Conservation (phyloP, 1,140 invertebrate species). For the Atta texana region DNA sequence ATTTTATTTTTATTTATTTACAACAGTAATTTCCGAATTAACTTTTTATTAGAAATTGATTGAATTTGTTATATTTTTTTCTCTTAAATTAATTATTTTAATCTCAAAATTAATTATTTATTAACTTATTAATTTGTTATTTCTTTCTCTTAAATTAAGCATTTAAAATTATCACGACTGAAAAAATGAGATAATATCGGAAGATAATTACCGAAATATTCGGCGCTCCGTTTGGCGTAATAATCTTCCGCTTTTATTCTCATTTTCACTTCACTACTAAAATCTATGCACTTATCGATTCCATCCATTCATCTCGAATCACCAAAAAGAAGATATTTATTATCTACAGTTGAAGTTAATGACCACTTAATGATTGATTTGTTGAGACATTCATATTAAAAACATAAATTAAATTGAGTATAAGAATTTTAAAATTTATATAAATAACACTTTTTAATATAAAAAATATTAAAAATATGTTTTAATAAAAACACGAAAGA, state of each 20-base stretch:
- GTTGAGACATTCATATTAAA: neutral
- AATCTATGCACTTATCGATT: neutral
- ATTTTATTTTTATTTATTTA: neutral
- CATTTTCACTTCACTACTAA: conserved; percentile 73
- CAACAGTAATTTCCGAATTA: too few species aligned
- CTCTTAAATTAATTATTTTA: neutral
- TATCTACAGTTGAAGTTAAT: neutral
- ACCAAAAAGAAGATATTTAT: neutral
- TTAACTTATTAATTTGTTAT: neutral
- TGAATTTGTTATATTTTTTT: neutral
- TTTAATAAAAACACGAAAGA: neutral
- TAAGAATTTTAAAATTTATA: conserved; percentile 14
- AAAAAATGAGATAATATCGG: conserved; percentile 55
- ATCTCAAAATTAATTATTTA: too few species aligned
- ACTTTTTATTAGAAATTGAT: neutral
- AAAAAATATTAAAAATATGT: neutral
- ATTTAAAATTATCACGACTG: conserved; percentile 1
- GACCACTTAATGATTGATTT: neutral
- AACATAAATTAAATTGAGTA: neutral
- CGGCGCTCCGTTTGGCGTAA: conserved; percentile 79
- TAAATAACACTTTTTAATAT: neutral
- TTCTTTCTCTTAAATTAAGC: conserved; percentile 12
- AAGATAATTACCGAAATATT: conserved; percentile 79
- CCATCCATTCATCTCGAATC: neutral
- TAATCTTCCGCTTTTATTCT: conserved; percentile 81